Conservation (phyloP, 2,888 invertebrate genomes). For the Atrina japonica region DNA sequence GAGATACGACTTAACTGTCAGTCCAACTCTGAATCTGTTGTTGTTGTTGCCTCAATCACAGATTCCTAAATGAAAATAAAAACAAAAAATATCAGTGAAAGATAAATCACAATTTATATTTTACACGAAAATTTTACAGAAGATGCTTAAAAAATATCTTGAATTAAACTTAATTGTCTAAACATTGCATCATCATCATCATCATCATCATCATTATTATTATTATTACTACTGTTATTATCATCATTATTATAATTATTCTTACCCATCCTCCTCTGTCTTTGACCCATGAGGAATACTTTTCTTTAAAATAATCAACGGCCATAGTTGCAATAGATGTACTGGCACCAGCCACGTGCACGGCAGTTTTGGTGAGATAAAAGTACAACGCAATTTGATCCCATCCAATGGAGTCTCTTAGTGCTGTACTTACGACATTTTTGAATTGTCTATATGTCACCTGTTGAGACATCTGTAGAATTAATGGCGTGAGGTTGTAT, state of each 20-base stretch:
- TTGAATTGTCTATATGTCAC: conserved; percentile 31
- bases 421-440: conserved; percentile 16
- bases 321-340: conserved; percentile 30
- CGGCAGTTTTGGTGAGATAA: conserved; percentile 37
- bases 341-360: conserved; percentile 37
- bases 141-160: too few species aligned
- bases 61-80: too few species aligned
- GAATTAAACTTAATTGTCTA: too few species aligned
- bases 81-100: too few species aligned
- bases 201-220: too few species aligned
- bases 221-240: too few species aligned
- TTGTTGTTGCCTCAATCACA: too few species aligned
- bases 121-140: too few species aligned
- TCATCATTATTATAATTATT: neutral
- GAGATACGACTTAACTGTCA: too few species aligned
- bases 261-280: conserved; percentile 39
- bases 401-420: conserved; percentile 37
- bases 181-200: too few species aligned
- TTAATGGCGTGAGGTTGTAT: conserved; percentile 20
- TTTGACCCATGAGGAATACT: conserved; percentile 27
- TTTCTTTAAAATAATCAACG: conserved; percentile 36
- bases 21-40: too few species aligned
- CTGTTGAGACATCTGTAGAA: conserved; percentile 30
- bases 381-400: conserved; percentile 41
- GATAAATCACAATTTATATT: too few species aligned